These are phyloP conservation scores for Drosophila gaucha DNA, from an alignment of 2,888 invertebrate genomes.

Conservation along the genomic window DNA sequence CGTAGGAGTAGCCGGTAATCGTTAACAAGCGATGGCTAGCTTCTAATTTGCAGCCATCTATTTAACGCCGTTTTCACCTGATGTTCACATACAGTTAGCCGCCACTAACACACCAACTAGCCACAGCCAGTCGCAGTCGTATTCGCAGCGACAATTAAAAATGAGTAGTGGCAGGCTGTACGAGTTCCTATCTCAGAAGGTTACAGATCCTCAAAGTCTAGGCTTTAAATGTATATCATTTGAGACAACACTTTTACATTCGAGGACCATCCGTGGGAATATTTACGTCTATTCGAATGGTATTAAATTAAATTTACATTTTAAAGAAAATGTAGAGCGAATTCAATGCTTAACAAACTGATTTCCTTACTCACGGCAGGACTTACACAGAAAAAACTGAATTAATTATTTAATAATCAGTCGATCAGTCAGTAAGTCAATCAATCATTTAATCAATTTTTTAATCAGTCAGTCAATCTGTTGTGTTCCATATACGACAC, in stretches of 20 bases:
- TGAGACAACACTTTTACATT: neutral
- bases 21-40: conserved; percentile 44
- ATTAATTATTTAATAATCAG: no score
- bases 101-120: conserved; percentile 4
- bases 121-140: neutral
- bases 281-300: no score
- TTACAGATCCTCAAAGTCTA: neutral
- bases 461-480: neutral
- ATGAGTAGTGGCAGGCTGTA: neutral
- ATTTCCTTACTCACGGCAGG: neutral
- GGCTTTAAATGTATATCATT: neutral
- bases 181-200: neutral
- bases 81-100: conserved; percentile 7
- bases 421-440: neutral
- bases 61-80: conserved; percentile 46
- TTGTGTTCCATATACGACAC: no score
- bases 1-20: conserved; percentile 24
- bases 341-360: neutral
- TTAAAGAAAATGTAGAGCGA: neutral
- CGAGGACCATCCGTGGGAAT: no score
- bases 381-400: neutral
- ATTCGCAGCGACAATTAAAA: neutral
- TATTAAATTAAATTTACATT: no score
- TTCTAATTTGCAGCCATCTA: conserved; percentile 45
- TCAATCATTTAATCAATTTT: neutral